phyloP scores from a whole-genome alignment of 2,797 vertebrate genomes.

The Notolabrus celidotus region DNA sequence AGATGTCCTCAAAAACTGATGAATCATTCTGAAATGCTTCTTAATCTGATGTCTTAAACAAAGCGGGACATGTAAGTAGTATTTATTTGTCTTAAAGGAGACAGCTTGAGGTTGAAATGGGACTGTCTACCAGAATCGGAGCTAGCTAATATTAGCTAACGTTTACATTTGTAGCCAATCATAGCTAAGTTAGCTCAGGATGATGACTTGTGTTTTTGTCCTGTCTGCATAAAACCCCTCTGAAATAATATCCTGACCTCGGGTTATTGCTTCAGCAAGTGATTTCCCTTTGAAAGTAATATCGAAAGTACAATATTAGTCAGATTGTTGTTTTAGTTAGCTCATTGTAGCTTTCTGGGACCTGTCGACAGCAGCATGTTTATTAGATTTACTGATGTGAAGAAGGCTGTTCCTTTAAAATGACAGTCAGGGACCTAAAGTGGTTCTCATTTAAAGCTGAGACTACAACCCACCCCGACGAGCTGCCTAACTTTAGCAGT shows the following conservation, averaged over 20 bases:
- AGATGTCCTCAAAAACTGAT: conserved; percentile 10
- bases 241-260: background rate
- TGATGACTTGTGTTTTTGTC: conserved; percentile 21
- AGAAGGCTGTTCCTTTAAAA: background rate
- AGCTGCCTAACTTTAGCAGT: background rate
- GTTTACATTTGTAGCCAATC: conserved; percentile 23
- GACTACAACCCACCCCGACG: background rate
- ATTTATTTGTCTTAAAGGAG: conserved; percentile 18
- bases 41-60: conserved; percentile 1
- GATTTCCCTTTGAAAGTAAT: background rate
- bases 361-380: background rate
- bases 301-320: background rate
- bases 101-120: conserved; percentile 15
- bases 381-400: background rate
- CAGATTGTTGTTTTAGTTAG: conserved; percentile 16
- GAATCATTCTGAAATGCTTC: conserved; percentile 33
- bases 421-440: background rate
- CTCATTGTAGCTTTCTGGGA: conserved; percentile 27
- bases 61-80: conserved; percentile 65
- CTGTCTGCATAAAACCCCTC: background rate
- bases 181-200: conserved; percentile 46
- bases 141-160: conserved; percentile 57
- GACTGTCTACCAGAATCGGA: conserved; percentile 7
- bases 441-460: background rate
- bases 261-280: too few relatives aligned